phyloP scores from a whole-genome alignment of 2,888 invertebrate species.

The Acleris cristana region DNA sequence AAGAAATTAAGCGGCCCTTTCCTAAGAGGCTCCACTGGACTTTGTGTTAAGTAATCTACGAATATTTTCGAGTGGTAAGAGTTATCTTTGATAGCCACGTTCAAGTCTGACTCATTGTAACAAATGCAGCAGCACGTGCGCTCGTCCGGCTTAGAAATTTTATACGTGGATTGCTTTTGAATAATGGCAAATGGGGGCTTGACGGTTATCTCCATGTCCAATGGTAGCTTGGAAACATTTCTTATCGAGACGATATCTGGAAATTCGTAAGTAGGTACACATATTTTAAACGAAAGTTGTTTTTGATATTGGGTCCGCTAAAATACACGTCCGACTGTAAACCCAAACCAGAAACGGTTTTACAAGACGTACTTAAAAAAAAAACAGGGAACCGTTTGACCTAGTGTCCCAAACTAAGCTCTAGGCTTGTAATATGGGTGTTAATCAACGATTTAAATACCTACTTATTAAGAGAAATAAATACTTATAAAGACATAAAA shows the following conservation, averaged over 20 bases:
- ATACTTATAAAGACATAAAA: no score
- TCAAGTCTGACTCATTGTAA: conserved; percentile 67
- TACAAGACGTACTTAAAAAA: no score
- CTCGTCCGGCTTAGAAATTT: conserved; percentile 62
- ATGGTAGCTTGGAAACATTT: conserved; percentile 79
- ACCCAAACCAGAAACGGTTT: no score
- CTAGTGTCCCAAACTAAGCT: no score
- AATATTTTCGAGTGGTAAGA: conserved; percentile 57
- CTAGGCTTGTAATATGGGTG: no score
- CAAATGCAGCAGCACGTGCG: conserved; percentile 69
- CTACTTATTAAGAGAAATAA: no score
- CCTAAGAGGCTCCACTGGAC: conserved; percentile 64
- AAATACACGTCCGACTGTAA: no score
- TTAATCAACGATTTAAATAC: no score
- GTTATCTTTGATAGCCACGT: conserved; percentile 54
- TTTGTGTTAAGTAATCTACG: conserved; percentile 68
- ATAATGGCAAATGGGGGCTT: conserved; percentile 80
- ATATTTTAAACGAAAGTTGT: background rate
- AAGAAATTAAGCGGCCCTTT: conserved; percentile 68
- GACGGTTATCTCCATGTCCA: conserved; percentile 74
- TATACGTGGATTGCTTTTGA: conserved; percentile 67
- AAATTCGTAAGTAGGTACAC: conserved; percentile 39
- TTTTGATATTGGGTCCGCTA: no score
- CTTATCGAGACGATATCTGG: conserved; percentile 81
- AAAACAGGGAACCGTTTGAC: no score